Conservation (phyloP, 2,113 vertebrate species). For the Channa maculata region DNA sequence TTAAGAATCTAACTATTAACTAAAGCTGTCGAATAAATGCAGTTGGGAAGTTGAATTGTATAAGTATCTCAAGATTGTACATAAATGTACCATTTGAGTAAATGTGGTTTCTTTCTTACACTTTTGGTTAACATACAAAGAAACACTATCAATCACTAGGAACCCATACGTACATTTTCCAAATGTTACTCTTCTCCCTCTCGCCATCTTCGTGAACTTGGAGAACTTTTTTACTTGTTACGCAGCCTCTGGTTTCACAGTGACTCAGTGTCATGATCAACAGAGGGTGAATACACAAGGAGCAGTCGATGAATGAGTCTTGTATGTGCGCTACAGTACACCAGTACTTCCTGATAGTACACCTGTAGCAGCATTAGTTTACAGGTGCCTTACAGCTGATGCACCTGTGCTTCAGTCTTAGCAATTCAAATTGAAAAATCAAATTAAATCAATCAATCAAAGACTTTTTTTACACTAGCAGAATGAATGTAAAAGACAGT, state of each 20-base stretch:
- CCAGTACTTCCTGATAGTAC: constrained; percentile 6
- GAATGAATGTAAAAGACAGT: too few species aligned
- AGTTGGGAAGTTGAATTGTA: too few species aligned
- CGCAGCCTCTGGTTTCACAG: constrained; percentile 30
- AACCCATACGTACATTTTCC: constrained; percentile 16
- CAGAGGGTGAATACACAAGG: constrained; percentile 21
- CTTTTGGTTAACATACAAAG: constrained; percentile 27
- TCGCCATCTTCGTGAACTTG: constrained; percentile 3
- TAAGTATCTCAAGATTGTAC: too few species aligned
- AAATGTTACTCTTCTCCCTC: constrained; percentile 1
- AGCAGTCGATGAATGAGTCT: constrained; percentile 26
- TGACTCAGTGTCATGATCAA: constrained; percentile 46
- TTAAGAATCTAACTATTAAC: too few species aligned
- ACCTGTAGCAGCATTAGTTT: constrained; percentile 30
- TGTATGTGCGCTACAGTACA: constrained; percentile 15
- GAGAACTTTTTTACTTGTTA: constrained; percentile 43
- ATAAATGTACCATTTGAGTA: too few species aligned
- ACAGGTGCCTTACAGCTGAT: neutral
- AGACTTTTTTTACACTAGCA: too few species aligned
- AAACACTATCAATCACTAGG: constrained; percentile 11
- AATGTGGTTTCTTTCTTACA: neutral
- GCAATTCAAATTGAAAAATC: too few species aligned
- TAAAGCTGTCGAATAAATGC: too few species aligned
- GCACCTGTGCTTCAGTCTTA: neutral
- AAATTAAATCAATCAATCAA: too few species aligned